Evolutionary conservation across 1,140 invertebrate genomes (phyloP).

Genomic region (Lepidurus apus): DNA sequence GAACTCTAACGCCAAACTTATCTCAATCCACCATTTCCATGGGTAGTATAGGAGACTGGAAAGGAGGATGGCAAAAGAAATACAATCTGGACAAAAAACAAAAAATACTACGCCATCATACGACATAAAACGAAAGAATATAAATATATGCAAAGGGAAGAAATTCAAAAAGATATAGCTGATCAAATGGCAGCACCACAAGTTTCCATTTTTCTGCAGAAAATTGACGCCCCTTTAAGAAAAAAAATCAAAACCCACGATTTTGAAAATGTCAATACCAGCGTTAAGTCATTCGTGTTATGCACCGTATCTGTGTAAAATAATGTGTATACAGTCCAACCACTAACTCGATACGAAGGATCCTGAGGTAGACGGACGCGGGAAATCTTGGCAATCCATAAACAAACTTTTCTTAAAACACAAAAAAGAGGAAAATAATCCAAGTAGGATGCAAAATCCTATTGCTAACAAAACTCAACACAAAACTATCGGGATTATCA

Average conservation of each 20-base stretch:
- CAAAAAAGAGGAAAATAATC: background rate
- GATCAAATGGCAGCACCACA: conserved; percentile 14
- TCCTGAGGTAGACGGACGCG: conserved; percentile 8
- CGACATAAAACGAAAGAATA: background rate
- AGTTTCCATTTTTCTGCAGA: background rate
- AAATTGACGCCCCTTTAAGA: background rate
- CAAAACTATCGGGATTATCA: background rate
- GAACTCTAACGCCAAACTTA: background rate
- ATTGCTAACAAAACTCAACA: background rate
- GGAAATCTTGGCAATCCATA: conserved; percentile 13
- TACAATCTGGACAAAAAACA: background rate
- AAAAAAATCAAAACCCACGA: background rate
- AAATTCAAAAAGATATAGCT: background rate
- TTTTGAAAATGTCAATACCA: background rate
- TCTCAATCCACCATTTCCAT: background rate
- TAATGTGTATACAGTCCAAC: background rate
- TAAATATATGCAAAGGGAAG: conserved; percentile 1
- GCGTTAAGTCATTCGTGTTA: conserved; percentile 3
- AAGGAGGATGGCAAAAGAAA: background rate
- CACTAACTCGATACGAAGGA: conserved; percentile 15
- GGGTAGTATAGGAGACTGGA: conserved; percentile 21
- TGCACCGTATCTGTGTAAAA: background rate
- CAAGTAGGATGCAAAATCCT: conserved; percentile 7
- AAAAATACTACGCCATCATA: background rate
- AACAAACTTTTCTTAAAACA: background rate